phyloP scores from a whole-genome alignment of 2,888 invertebrate species.

The Rosalia funebris region DNA sequence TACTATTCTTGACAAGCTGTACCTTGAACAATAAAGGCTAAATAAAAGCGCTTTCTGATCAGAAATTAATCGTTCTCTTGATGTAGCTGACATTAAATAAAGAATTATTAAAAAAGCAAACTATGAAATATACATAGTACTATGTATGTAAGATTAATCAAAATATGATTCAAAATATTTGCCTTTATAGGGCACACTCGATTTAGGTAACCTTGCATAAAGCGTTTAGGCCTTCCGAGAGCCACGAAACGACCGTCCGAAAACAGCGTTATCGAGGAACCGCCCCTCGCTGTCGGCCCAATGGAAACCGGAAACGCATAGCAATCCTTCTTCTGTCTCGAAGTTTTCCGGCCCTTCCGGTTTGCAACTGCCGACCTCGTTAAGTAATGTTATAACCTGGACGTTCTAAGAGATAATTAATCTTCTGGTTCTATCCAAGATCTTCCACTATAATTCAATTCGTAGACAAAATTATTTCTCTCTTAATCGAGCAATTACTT shows the following conservation, averaged over 20 bases:
- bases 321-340: constrained; percentile 53
- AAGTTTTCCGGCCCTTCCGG: constrained; percentile 51
- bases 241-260: constrained; percentile 34
- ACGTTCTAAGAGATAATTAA: constrained; percentile 37
- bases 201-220: no score
- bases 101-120: no score
- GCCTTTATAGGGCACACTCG: no score
- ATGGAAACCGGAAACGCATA: constrained; percentile 56
- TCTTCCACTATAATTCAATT: neutral
- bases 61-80: no score
- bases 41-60: no score
- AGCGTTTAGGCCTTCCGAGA: no score
- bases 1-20: no score
- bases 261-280: constrained; percentile 25
- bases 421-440: constrained; percentile 12
- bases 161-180: no score
- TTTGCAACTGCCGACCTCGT: constrained; percentile 42
- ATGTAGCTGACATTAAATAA: no score
- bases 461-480: neutral
- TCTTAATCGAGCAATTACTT: neutral
- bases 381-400: constrained; percentile 54
- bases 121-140: no score
- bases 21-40: no score
- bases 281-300: constrained; percentile 41
- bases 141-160: no score